A percentile compares a stretch with the other conserved stretches of the same genome.
Evolutionary conservation across 2,888 invertebrate species (phyloP).

Genomic region (Belgica antarctica): DNA sequence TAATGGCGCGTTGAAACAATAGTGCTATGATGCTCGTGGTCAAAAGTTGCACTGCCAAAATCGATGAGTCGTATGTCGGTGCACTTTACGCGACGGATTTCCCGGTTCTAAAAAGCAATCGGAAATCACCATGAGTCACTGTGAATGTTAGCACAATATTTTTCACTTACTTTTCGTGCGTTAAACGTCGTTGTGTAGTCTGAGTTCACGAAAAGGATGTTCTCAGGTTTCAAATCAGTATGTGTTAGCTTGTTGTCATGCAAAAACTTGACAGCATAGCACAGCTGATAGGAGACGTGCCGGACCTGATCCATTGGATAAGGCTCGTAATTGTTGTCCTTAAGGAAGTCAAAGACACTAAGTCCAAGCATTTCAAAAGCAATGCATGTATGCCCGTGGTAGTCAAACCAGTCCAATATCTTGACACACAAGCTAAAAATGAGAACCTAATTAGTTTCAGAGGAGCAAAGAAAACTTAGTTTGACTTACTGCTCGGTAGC

Average conservation of each 20-base stretch:
- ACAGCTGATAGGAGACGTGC: constrained; percentile 95
- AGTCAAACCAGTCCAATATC: constrained; percentile 97
- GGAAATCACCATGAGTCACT: neutral
- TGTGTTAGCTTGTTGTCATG: constrained; percentile 98
- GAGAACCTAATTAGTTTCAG: constrained; percentile 14
- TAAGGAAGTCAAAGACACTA: constrained; percentile 98
- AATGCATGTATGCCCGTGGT: constrained; percentile 97
- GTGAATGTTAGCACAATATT: neutral
- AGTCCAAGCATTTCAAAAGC: constrained; percentile 96
- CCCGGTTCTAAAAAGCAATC: constrained; percentile 83
- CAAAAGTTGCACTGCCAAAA: constrained; percentile 99
- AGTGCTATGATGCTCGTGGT: constrained; percentile 99
- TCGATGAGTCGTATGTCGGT: constrained; percentile 96
- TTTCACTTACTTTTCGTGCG: constrained; percentile 66
- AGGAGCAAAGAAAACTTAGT: neutral
- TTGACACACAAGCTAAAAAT: constrained; percentile 82
- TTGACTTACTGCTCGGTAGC: constrained; percentile 89
- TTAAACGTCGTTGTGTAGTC: constrained; percentile 78
- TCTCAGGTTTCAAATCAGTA: constrained; percentile 99
- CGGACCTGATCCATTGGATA: constrained; percentile 97
- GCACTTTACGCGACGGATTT: constrained; percentile 81
- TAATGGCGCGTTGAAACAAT: constrained; percentile 99
- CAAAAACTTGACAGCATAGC: constrained; percentile 94
- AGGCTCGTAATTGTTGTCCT: constrained; percentile 97
- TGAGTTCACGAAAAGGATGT: constrained; percentile 95